Evolutionary conservation across 2,797 vertebrate species (phyloP).

Genomic region (Epinephelus awoara): DNA sequence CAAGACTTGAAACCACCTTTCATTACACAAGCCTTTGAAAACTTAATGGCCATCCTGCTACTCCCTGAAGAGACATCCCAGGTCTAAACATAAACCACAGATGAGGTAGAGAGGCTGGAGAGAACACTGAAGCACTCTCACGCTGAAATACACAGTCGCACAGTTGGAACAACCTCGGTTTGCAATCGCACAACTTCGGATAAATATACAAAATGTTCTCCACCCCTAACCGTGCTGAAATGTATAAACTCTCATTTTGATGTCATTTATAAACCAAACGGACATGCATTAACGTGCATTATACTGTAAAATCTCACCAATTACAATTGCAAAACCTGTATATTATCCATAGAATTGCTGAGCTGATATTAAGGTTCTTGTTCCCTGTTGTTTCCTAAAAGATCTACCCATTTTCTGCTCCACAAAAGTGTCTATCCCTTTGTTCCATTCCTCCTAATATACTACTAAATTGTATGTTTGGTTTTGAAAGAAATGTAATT

Average conservation of each 20-base stretch:
- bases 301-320: background rate
- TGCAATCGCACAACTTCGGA: constrained; percentile 13
- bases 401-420: background rate
- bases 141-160: constrained; percentile 20
- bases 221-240: background rate
- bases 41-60: constrained; percentile 40
- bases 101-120: constrained; percentile 35
- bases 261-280: constrained; percentile 17
- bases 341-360: constrained; percentile 1
- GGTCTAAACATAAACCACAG: constrained; percentile 39
- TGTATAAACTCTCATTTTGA: background rate
- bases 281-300: background rate
- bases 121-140: constrained; percentile 30
- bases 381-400: background rate
- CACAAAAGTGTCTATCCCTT: background rate
- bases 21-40: constrained; percentile 51
- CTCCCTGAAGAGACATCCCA: constrained; percentile 41
- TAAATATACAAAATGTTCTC: constrained; percentile 33
- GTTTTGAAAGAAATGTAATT: constrained; percentile 3
- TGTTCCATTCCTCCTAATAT: background rate
- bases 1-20: constrained; percentile 56
- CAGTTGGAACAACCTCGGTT: constrained; percentile 5
- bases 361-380: constrained; percentile 4
- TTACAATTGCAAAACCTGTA: background rate
- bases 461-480: background rate